Evolutionary conservation across 1,140 invertebrate genomes (phyloP), one percentile per base, ranked within the genome.

Genomic region (Diuraphis noxia): DNA sequence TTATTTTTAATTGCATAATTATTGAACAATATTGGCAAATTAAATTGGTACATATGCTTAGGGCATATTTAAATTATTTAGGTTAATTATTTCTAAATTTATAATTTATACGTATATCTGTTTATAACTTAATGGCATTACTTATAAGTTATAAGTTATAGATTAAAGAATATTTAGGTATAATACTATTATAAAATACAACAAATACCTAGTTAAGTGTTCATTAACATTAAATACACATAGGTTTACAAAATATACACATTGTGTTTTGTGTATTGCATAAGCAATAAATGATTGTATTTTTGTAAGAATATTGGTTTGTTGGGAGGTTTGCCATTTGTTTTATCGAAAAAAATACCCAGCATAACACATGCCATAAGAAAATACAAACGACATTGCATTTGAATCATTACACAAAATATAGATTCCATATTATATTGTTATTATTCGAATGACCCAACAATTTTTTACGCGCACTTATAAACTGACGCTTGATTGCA

Each of bases 381-480:
- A n/a, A 90, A 34, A 43, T 88, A 88, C 86, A 63, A 88, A 81
- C 25, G 41, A 77, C 41, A 79, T 90, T 90, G 81, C 17, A 79
- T 36, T 90, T 79, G 40, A n/a, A 49, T 72, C 88, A 36, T 79
- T 81, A 46, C 21, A 34, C 43, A 46, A 36, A 86, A 52, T 49
- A 49, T 49, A 49, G 43, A 36, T 85, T 86, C 13, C 34, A 36
- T 49, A 8, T 84, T 52, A 23, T 86, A 49, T 86, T 36, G 30
- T 38, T 52, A 52, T 84, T 56, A 41, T 82, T 52, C 77, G 41
- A 81, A 91, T 91, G 89, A 91, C 34, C 77, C 1, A 36, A 81
- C 89, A 81, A 91, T 13, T 89, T 91, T 91, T 91, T 82, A 90
- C n/a, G 40, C 6, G 25, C n/a, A 36, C 34, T 86, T 52, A 36